phyloP scores from a whole-genome alignment of 37 sponge, comb jelly and placozoan genomes.

The Diacarnus erythraeanus region DNA sequence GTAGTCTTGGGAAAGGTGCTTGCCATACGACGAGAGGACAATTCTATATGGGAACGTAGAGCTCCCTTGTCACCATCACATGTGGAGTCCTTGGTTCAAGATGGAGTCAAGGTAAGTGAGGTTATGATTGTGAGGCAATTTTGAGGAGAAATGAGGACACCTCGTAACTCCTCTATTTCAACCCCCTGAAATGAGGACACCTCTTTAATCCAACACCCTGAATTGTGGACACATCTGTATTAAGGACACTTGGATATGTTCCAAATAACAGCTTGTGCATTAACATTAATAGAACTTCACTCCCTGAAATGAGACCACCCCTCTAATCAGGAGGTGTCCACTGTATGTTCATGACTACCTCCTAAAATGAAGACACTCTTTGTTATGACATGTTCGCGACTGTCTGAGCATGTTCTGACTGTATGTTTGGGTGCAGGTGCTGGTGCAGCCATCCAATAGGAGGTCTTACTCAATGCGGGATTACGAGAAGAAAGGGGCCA shows the following conservation, averaged over 20 bases:
- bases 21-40: conserved; percentile 92
- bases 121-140: background rate
- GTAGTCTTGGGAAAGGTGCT: conserved; percentile 29
- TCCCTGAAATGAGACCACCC: too few relatives aligned
- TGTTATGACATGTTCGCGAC: too few relatives aligned
- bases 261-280: too few relatives aligned
- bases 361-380: background rate
- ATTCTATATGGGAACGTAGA: conserved; percentile 93
- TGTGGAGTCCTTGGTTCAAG: conserved; percentile 70
- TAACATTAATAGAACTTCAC: too few relatives aligned
- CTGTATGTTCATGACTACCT: background rate
- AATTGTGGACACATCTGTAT: too few relatives aligned
- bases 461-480: conserved; percentile 87
- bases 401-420: background rate
- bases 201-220: too few relatives aligned
- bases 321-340: too few relatives aligned
- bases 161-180: too few relatives aligned
- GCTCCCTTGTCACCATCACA: conserved; percentile 95
- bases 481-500: conserved; percentile 89
- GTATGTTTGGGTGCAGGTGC: conserved; percentile 66
- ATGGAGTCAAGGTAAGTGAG: conserved; percentile 60
- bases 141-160: too few relatives aligned
- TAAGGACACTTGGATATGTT: too few relatives aligned
- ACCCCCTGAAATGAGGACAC: too few relatives aligned
- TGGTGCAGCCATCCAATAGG: conserved; percentile 94